Base-by-base conservation (phyloP, 1,140 invertebrate species). In the Caenorhabditis tropicalis region DNA sequence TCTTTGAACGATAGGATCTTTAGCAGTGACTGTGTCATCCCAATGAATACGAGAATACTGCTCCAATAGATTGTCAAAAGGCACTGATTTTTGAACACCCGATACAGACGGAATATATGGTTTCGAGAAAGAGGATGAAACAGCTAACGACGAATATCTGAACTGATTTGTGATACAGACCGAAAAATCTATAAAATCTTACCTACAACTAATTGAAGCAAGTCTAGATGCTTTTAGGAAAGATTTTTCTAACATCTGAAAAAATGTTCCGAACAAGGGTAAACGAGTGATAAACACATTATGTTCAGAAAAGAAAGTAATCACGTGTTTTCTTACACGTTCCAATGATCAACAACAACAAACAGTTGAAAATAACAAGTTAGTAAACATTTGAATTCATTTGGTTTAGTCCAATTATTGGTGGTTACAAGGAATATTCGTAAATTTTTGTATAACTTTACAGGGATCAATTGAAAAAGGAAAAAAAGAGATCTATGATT, bases 1-100 rank as follows among this genome's bases (percentile, higher is more conserved):
- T n/a, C 49, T 53, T 15, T 48, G 39, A 10, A 88, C 84, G 39
- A 29, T 82, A 7, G 87, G 85, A 85, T 88, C 87, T 81, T 88
- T 82, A 4, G 27, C 29, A 12, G 84, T 88, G 7, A 88, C 70
- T 48, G 82, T 65, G 39, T 87, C 84, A 83, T 88, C 87, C 65
- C 81, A 88, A 70, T 83, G 58, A 21, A 87, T 21, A 39, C 81
- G 79, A 29, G 81, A 70, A 79, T 87, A 87, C 21, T 84, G 70
- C 27, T 82, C 79, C 16, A 87, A 19, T 10, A 83, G 36, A 21
- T 81, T 33, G 29, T 85, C 83, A 31, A 85, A 65, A 16, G 79
- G 84, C 9, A 58, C 9, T 19, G 80, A 43, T 36, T 85, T 85
- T 24, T 53, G 51, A 53, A 82, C 84, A 19, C 65, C 84, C 15